A percentile compares a stretch with the other conserved stretches of the same genome.
Conservation (phyloP, 2,797 vertebrate genomes). For the Acrossocheilus wenchowensis region DNA sequence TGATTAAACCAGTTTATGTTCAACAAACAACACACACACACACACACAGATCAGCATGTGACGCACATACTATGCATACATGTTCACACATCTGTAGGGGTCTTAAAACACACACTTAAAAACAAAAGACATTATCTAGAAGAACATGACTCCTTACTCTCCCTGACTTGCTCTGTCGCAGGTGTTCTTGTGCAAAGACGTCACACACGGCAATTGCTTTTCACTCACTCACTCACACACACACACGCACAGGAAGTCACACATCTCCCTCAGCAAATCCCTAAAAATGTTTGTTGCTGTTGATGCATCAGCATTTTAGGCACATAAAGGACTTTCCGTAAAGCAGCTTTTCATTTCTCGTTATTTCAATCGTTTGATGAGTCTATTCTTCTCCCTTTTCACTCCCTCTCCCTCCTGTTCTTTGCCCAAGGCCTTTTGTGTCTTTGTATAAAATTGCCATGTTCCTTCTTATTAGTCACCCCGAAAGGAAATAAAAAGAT, state of each 20-base stretch:
- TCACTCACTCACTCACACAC: neutral
- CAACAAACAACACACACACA: neutral
- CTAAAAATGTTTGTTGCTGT: neutral
- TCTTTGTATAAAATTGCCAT: neutral
- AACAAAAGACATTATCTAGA: conserved; percentile 1
- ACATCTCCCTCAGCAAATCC: neutral
- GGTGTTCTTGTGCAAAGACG: neutral
- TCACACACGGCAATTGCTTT: neutral
- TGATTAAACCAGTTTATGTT: neutral
- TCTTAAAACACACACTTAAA: neutral
- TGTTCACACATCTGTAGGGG: neutral
- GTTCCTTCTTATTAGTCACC: neutral
- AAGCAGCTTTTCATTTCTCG: conserved; percentile 8
- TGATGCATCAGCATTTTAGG: neutral
- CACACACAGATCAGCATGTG: neutral
- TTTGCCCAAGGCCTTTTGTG: conserved; percentile 2
- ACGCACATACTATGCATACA: conserved; percentile 6
- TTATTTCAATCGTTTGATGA: neutral
- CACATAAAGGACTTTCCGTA: conserved; percentile 5
- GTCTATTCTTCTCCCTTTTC: neutral
- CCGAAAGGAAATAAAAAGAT: neutral
- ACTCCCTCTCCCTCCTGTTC: neutral
- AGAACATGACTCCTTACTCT: neutral
- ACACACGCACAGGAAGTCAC: neutral
- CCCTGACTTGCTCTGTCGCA: neutral